Conservation (phyloP, 2,888 invertebrate species). For the Reticulitermes lucifugus region DNA sequence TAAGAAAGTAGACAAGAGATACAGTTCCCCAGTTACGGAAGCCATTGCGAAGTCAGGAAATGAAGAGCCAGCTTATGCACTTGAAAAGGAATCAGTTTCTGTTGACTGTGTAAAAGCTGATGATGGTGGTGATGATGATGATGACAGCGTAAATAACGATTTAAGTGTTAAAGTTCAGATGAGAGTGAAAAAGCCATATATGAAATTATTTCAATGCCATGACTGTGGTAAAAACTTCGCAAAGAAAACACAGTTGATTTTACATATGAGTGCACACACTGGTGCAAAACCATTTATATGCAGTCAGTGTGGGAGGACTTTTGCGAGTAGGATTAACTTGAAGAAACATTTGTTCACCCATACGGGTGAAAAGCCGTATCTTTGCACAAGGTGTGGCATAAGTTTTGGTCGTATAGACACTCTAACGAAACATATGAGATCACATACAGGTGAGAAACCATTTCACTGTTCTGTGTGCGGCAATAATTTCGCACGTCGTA, state of each 20-base stretch:
- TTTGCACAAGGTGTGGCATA: constrained; percentile 34
- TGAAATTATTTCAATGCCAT: constrained; percentile 27
- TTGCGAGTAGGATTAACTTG: constrained; percentile 30
- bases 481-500: constrained; percentile 16
- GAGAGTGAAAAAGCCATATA: not conserved
- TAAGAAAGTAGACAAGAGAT: not conserved
- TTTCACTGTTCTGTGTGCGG: constrained; percentile 27
- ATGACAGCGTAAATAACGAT: not conserved
- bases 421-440: constrained; percentile 28
- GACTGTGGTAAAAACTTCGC: constrained; percentile 36
- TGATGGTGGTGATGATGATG: not conserved
- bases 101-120: not conserved
- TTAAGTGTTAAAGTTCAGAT: not conserved
- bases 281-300: constrained; percentile 32
- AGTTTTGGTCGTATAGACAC: constrained; percentile 29
- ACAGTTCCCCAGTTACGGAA: not conserved
- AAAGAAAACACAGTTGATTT: constrained; percentile 15
- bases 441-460: constrained; percentile 34
- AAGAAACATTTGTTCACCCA: constrained; percentile 36
- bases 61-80: not conserved
- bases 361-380: constrained; percentile 37
- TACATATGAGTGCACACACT: constrained; percentile 36
- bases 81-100: not conserved
- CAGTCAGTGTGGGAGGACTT: constrained; percentile 21
- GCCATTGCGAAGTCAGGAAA: not conserved